A percentile compares a stretch with the other conserved stretches of the same genome.
These are phyloP conservation scores for Mystacornis crossleyi DNA, from an alignment of 2,113 vertebrate species.

Conservation along the genomic window DNA sequence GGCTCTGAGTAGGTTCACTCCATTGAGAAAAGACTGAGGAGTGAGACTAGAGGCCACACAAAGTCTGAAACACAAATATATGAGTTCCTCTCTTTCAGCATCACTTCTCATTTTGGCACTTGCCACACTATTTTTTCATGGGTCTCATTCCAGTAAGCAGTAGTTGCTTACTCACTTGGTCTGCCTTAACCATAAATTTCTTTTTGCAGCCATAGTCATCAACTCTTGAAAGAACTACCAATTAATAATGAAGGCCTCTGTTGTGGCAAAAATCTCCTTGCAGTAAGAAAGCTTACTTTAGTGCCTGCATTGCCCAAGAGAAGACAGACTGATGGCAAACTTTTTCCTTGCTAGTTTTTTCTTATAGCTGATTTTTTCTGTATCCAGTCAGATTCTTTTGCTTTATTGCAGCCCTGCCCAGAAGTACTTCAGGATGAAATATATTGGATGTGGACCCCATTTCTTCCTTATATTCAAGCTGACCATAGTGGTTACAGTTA, in stretches of 20 bases:
- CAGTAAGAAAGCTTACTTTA: background rate
- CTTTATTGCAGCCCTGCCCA: background rate
- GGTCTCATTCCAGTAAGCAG: background rate
- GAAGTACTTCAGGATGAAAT: background rate
- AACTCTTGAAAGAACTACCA: background rate
- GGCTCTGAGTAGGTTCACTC: background rate
- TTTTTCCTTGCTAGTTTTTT: background rate
- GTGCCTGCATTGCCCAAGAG: background rate
- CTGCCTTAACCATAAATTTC: background rate
- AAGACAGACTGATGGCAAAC: background rate
- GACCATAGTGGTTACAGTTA: background rate
- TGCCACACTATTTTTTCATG: background rate
- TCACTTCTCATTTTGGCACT: background rate
- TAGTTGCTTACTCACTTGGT: background rate
- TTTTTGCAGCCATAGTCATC: background rate
- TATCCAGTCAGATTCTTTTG: background rate
- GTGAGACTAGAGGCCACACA: background rate
- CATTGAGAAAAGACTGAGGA: background rate
- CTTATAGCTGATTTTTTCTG: background rate
- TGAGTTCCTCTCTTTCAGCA: background rate
- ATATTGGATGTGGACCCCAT: background rate
- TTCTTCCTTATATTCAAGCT: background rate
- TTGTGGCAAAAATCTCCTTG: background rate
- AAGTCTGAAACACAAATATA: background rate
- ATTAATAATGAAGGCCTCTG: background rate